Evolutionary conservation across 2,113 vertebrate genomes (phyloP).

Genomic region (Thamnophis sirtalis): DNA sequence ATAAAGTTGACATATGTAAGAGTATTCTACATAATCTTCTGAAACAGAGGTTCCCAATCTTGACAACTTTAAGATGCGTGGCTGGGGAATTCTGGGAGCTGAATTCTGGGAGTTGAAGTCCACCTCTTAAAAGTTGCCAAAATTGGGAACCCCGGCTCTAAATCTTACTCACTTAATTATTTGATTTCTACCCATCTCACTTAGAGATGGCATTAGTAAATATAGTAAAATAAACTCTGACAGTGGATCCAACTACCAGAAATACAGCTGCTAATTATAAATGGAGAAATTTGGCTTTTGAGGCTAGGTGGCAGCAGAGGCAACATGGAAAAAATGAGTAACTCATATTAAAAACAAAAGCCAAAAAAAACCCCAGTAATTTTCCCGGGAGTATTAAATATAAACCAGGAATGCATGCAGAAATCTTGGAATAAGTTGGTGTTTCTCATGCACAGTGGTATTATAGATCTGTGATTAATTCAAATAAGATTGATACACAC

Average conservation of each 20-base stretch:
- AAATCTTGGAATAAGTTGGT: conserved; percentile 4
- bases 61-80: not conserved
- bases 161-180: not conserved
- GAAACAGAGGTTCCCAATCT: not conserved
- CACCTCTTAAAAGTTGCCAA: not conserved
- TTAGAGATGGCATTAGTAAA: not conserved
- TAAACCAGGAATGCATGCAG: not conserved
- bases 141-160: not conserved
- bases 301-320: conserved; percentile 70
- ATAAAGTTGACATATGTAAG: not conserved
- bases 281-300: not conserved
- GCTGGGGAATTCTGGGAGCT: not conserved
- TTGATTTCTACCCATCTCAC: not conserved
- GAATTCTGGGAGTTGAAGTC: not conserved
- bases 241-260: not conserved
- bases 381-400: conserved; percentile 7
- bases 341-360: not conserved
- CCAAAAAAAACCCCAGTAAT: not conserved
- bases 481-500: not conserved
- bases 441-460: not conserved
- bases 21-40: not conserved
- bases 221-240: not conserved
- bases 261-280: conserved; percentile 5
- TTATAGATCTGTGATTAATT: not conserved
- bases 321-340: conserved; percentile 39